Base-by-base conservation (phyloP, 2,888 invertebrate genomes). In the Acanthosepion pharaonis region DNA sequence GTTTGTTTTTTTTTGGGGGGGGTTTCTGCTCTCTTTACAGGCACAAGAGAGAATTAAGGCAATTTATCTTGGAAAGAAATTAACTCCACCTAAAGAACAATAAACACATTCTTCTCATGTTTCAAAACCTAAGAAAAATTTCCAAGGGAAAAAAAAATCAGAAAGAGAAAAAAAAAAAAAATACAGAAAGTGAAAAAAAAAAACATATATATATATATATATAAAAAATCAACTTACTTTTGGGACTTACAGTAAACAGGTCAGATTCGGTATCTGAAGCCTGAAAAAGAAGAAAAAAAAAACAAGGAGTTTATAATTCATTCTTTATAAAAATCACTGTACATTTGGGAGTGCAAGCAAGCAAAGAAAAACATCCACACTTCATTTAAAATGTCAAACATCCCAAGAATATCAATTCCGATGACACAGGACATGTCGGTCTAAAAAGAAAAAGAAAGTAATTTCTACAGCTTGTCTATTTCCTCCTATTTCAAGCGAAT, bases 201-300 rank as follows among this genome's bases (percentile, higher is more conserved):
- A 91, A 91, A 92, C 11, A 91, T 0, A 91, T 5, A 91, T 42
- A 42, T 42, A 91, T 6, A 33, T 20, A 42, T 42, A 91, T 6
- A 33, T 20, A 49, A 49, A 49, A 51, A 28, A 42, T 49, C 25
- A 93, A 93, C 93, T 93, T 93, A 93, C 93, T 93, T 93, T 93
- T 93, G 49, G 49, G 93, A 53, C 53, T 93, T 93, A 93, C 6
- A 28, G 93, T 93, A 93, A 93, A 93, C 53, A 93, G 93, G 53
- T 93, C 93, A 93, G 93, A 93, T 93, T 93, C 93, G 18, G 53
- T 53, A 93, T 93, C 93, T 6, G 93, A 93, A 49, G 93, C 93
- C 93, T 93, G 28, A 49, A 93, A 51, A 25, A 18, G 20, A 93
- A n/a, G 11, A 49, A 51, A 53, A 93, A 28, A 51, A 53, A 93